A percentile compares a stretch with the other conserved stretches of the same genome.
Conservation (phyloP, 2,797 vertebrate genomes). For the Pyrrhura leucotis region DNA sequence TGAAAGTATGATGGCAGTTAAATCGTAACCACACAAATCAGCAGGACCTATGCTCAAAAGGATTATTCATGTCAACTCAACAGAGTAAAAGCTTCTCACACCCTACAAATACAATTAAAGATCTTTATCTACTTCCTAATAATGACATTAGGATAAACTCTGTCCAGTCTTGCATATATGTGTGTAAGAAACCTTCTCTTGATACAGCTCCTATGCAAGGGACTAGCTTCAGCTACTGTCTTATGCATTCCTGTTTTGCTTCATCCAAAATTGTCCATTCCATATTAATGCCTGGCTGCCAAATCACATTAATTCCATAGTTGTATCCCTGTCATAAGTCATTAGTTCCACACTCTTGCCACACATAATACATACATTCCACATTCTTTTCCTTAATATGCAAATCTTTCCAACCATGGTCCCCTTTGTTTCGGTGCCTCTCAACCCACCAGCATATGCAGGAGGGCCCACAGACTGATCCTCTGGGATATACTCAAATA, state of each 20-base stretch:
- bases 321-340: conserved; percentile 62
- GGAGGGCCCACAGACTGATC: not conserved
- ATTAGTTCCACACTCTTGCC: conserved; percentile 62
- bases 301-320: conserved; percentile 63
- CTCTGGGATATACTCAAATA: conserved; percentile 4
- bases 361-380: conserved; percentile 64
- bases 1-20: not conserved
- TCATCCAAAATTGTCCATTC: conserved; percentile 2
- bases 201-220: not conserved
- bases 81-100: conserved; percentile 24
- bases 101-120: conserved; percentile 39
- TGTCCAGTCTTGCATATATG: not conserved
- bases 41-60: conserved; percentile 17
- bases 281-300: conserved; percentile 43
- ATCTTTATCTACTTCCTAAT: conserved; percentile 42
- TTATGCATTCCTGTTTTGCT: not conserved
- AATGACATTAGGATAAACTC: conserved; percentile 20
- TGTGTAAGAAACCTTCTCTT: not conserved
- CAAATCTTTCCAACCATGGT: conserved; percentile 46
- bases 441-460: conserved; percentile 12
- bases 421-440: conserved; percentile 34
- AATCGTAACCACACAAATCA: conserved; percentile 11
- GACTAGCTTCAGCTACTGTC: not conserved
- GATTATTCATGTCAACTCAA: conserved; percentile 11
- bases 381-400: conserved; percentile 62